Percentiles rank a stretch among this genome's conserved stretches.
phyloP scores from a whole-genome alignment of 2,797 vertebrate genomes.

The Pogoniulus pusillus region DNA sequence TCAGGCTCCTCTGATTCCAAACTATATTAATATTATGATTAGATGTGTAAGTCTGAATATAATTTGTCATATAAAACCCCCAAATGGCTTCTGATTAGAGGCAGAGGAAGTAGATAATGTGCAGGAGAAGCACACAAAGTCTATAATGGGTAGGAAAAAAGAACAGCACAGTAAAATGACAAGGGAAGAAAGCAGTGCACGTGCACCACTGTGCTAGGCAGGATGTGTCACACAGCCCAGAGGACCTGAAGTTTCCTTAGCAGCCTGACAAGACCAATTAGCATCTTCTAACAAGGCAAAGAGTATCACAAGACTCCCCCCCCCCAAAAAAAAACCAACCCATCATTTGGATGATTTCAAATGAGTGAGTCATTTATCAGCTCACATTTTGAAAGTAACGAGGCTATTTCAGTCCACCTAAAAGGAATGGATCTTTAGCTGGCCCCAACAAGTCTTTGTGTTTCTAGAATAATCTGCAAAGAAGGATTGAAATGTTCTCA shows the following conservation, averaged over 20 bases:
- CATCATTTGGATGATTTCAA: conserved; percentile 26
- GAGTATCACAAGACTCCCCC: background rate
- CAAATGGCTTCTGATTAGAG: background rate
- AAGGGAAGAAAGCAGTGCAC: background rate
- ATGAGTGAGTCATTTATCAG: conserved; percentile 50
- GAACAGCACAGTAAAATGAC: background rate
- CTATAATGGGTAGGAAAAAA: background rate
- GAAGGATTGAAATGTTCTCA: too few relatives aligned
- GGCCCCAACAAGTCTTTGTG: background rate
- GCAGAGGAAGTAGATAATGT: background rate
- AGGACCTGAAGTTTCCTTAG: background rate
- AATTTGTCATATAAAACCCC: background rate
- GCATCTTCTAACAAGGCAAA: background rate
- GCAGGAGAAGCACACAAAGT: background rate
- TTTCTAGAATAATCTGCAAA: background rate
- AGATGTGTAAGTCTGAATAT: background rate
- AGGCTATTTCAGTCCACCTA: conserved; percentile 39
- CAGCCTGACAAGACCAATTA: conserved; percentile 15
- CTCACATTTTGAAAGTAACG: conserved; percentile 44
- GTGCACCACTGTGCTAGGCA: background rate
- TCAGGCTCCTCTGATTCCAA: too few relatives aligned
- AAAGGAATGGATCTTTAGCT: conserved; percentile 26
- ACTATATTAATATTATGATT: background rate
- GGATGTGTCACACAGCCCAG: background rate
- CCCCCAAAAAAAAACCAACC: too few relatives aligned